phyloP scores from a whole-genome alignment of 2,797 vertebrate species.

The Gambusia yucatana region DNA sequence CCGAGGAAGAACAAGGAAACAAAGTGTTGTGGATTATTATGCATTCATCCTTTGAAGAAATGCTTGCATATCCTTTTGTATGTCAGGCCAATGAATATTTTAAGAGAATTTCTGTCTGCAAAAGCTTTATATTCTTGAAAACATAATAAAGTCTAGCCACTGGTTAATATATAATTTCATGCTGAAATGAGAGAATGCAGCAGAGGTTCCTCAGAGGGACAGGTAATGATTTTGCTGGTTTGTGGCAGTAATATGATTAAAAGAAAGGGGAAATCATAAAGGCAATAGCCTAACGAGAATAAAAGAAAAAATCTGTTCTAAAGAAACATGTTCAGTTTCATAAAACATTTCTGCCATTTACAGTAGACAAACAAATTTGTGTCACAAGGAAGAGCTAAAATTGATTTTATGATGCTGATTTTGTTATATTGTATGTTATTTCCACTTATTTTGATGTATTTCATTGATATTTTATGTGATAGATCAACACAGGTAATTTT shows the following conservation, averaged over 20 bases:
- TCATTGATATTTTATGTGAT: not conserved
- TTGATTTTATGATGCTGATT: not conserved
- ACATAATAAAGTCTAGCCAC: slow-evolving; percentile 31
- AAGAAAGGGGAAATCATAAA: slow-evolving; percentile 16
- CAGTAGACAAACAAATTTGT: not conserved
- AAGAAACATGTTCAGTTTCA: not conserved
- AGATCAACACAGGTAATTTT: not conserved
- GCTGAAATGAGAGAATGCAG: slow-evolving; percentile 45
- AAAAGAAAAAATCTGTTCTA: not conserved
- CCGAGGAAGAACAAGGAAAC: slow-evolving; percentile 19
- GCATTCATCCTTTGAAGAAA: slow-evolving; percentile 48
- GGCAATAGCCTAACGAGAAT: not conserved
- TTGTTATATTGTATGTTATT: not conserved
- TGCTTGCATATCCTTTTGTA: not conserved
- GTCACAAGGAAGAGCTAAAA: not conserved
- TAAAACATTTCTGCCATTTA: not conserved
- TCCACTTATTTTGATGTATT: not conserved
- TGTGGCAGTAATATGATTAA: slow-evolving; percentile 7
- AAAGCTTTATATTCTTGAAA: slow-evolving; percentile 39
- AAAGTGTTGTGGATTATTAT: slow-evolving; percentile 52
- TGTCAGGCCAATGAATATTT: slow-evolving; percentile 20
- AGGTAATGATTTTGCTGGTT: slow-evolving; percentile 35
- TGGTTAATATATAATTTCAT: slow-evolving; percentile 52
- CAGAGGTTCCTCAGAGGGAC: slow-evolving; percentile 27
- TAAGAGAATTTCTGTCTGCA: slow-evolving; percentile 12